Evolutionary conservation across 2,113 vertebrate species (phyloP).

Genomic region (Anoura caudifer): DNA sequence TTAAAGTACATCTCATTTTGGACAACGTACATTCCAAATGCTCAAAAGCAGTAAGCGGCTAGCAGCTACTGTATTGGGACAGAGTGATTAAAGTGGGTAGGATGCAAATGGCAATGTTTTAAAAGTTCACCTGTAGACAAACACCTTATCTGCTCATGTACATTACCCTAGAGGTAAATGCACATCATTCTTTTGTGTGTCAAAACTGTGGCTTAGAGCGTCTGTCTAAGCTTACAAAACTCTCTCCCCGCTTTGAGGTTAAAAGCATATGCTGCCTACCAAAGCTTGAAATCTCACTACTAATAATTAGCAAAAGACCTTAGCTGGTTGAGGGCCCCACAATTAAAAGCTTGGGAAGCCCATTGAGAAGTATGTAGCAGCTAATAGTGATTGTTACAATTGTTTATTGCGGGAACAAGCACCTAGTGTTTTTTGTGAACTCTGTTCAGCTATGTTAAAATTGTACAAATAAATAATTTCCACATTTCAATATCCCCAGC

Average conservation of each 20-base stretch:
- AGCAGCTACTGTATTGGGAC: background rate
- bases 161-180: background rate
- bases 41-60: background rate
- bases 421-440: background rate
- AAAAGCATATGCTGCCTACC: background rate
- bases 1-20: background rate
- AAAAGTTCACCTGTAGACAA: background rate
- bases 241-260: background rate
- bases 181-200: background rate
- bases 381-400: background rate
- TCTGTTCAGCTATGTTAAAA: conserved; percentile 18
- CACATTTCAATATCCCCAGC: background rate
- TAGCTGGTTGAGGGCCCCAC: background rate
- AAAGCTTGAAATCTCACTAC: background rate
- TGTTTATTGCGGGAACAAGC: background rate
- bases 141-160: background rate
- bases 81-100: background rate
- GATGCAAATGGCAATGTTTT: background rate
- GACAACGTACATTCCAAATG: background rate
- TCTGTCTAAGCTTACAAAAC: background rate
- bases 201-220: background rate
- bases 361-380: background rate
- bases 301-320: conserved; percentile 36
- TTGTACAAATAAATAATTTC: conserved; percentile 27
- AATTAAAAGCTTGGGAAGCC: background rate